A percentile compares a stretch with the other conserved stretches of the same genome.
These are phyloP conservation scores for Protaetia brevitarsis DNA, from an alignment of 1,140 invertebrate genomes.

Conservation along the genomic window DNA sequence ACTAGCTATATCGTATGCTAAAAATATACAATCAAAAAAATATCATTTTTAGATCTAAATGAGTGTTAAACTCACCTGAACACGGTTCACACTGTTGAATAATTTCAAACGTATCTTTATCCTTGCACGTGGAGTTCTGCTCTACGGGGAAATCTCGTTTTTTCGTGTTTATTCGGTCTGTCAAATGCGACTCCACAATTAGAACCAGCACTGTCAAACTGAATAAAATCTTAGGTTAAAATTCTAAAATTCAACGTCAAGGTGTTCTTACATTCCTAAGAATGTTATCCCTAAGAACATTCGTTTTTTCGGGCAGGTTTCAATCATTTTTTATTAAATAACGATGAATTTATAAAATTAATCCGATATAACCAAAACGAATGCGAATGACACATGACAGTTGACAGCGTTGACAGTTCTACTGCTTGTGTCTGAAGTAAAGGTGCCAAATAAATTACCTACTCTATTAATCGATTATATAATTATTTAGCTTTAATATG, in stretches of 20 bases:
- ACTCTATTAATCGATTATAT: no score
- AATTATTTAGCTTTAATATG: no score
- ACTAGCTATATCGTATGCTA: constrained; percentile 69
- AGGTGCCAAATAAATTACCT: no score
- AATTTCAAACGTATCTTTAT: constrained; percentile 65
- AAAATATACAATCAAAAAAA: constrained; percentile 31
- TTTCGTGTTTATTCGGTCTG: constrained; percentile 52
- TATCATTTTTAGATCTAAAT: neutral
- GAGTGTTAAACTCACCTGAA: constrained; percentile 53
- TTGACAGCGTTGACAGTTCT: neutral
- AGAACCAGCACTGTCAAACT: constrained; percentile 74
- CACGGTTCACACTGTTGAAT: constrained; percentile 77
- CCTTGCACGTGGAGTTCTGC: constrained; percentile 72
- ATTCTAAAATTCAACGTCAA: constrained; percentile 23
- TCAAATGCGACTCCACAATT: constrained; percentile 74
- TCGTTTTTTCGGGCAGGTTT: constrained; percentile 65
- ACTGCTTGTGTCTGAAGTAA: no score
- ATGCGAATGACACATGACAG: neutral
- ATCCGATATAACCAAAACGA: neutral
- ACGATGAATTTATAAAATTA: neutral
- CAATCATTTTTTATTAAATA: constrained; percentile 55
- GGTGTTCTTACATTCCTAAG: constrained; percentile 58
- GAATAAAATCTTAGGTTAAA: constrained; percentile 40
- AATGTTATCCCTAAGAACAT: constrained; percentile 63
- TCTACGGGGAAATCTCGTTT: constrained; percentile 64